Evolutionary conservation across 2,797 vertebrate species (phyloP), one percentile per base, ranked within the genome.

Genomic region (Margarornis squamiger): DNA sequence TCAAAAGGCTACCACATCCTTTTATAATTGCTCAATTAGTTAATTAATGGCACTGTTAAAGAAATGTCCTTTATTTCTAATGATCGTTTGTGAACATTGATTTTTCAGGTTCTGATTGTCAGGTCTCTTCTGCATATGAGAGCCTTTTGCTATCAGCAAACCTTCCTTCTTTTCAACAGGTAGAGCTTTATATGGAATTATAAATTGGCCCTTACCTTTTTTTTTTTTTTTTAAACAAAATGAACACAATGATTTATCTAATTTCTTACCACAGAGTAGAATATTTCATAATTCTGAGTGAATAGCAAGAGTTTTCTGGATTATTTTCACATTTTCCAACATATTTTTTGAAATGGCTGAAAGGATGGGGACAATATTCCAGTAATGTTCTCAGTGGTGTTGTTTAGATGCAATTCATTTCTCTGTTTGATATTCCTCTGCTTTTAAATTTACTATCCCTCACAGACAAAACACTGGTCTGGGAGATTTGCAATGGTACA

Each of bases 371-470:
- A 75, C 66, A 85, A 88, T 93, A 94, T 95, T 83, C 62, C 36
- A 66, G 22, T 79, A 92, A 72, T 57, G 79, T 93, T 90, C 95
- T 95, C 89, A 78, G 72, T 88, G 85, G 89, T 93, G 85, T 51
- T 84, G 39, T 94, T 96, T 83, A 80, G 78, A 83, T 0, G 18
- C 39, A 62, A 80, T 92, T 90, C 72, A 62, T 54, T 93, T 88
- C 62, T 79, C 61, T 75, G 36, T 82, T 92, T 74, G 68, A 77
- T 92, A 88, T 90, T 92, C 46, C 62, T 81, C 51, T 93, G 65
- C 54, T 96, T 89, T 78, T 74, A 92, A 74, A 85, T 96, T 92
- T 92, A 71, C 81, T 91, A 14, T 75, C 80, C 48, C 58, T 93
- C 51, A 72, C 62, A 88, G 73, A 65, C 75, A 81, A 93, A 92